Evolutionary conservation across 1,140 invertebrate genomes (phyloP).

Genomic region (Antheraea pernyi): DNA sequence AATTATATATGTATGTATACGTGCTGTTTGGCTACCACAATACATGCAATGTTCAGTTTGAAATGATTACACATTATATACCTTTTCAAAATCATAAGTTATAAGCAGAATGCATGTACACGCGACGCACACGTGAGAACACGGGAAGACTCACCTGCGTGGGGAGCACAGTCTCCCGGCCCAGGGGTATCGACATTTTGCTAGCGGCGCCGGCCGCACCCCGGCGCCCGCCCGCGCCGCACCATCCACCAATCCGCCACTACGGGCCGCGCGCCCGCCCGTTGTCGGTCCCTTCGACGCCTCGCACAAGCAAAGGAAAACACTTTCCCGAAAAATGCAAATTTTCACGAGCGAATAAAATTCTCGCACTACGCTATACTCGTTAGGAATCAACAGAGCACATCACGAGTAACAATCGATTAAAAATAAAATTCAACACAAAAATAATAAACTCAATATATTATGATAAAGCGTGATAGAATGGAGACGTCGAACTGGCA

Average conservation of each 20-base stretch:
- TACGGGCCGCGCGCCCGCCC: conserved; percentile 49
- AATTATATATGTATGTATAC: no score
- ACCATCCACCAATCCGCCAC: conserved; percentile 70
- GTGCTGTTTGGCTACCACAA: no score
- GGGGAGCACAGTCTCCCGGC: conserved; percentile 71
- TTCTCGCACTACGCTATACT: conserved; percentile 36
- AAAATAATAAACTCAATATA: conserved; percentile 30
- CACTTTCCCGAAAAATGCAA: conserved; percentile 52
- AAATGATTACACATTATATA: no score
- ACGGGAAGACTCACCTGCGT: conserved; percentile 62
- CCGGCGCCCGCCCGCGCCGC: conserved; percentile 67
- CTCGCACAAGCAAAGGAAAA: conserved; percentile 54
- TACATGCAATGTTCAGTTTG: no score
- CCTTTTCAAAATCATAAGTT: neutral
- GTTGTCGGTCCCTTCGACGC: conserved; percentile 40
- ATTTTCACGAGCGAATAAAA: conserved; percentile 35
- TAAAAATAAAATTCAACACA: conserved; percentile 12
- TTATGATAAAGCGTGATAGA: conserved; percentile 34
- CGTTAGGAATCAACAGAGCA: conserved; percentile 27
- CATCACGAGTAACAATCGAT: conserved; percentile 32
- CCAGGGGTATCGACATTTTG: conserved; percentile 76
- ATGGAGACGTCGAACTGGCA: conserved; percentile 37
- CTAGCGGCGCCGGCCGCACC: conserved; percentile 75
- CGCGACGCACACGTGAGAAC: neutral
- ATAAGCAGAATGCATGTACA: neutral